Evolutionary conservation across 1,140 invertebrate genomes (phyloP).

Genomic region (Camponotus pennsylvanicus): DNA sequence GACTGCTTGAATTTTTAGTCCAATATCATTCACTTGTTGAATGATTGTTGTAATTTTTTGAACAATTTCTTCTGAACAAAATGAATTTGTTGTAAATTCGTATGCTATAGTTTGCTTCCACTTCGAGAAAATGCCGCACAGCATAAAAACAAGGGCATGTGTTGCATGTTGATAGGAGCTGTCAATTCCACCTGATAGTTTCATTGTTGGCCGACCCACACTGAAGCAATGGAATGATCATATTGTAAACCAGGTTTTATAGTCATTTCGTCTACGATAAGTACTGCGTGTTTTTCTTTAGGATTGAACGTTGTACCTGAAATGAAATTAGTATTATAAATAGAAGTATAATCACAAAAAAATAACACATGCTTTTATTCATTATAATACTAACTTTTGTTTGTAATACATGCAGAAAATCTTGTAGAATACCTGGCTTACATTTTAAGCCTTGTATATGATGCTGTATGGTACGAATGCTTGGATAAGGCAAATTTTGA

Average conservation of each 20-base stretch:
- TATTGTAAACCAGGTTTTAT: slow-evolving; percentile 9
- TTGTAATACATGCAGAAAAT: background rate
- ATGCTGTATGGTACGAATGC: too few relatives aligned
- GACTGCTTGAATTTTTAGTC: background rate
- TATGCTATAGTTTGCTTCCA: background rate
- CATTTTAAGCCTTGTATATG: too few relatives aligned
- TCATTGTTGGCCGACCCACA: background rate
- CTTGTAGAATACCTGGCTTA: background rate
- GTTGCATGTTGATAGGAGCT: background rate
- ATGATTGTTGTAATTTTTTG: background rate
- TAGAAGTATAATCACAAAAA: too few relatives aligned
- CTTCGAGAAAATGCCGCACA: slow-evolving; percentile 1
- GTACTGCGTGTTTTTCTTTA: background rate
- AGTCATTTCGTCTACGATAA: background rate
- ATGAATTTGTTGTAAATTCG: background rate
- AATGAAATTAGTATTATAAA: background rate
- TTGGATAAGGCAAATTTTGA: too few relatives aligned
- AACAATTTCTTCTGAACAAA: background rate
- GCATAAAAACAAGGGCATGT: slow-evolving; percentile 8
- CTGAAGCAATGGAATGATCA: background rate
- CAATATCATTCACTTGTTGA: background rate
- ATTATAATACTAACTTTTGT: slow-evolving; percentile 14
- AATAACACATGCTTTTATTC: too few relatives aligned
- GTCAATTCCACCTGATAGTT: background rate
- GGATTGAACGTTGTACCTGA: background rate